Evolutionary conservation across 2,113 vertebrate genomes (phyloP).

Genomic region (Fregata magnificens): DNA sequence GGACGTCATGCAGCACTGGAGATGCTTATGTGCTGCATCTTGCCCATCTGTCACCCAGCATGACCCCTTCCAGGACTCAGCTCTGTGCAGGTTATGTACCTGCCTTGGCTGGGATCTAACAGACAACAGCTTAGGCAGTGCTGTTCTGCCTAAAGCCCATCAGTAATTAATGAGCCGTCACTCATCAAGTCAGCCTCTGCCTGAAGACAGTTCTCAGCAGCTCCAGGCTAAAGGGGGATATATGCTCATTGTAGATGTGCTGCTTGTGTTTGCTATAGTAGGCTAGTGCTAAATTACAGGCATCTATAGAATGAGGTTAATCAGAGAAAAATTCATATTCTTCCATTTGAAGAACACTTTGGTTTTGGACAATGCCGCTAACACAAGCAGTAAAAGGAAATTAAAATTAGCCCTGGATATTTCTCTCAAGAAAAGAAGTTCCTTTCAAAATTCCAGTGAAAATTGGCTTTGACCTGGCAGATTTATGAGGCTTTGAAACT

Average conservation of each 20-base stretch:
- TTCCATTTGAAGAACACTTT: neutral
- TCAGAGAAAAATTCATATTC: neutral
- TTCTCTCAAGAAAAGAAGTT: constrained; percentile 11
- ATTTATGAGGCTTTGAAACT: constrained; percentile 60
- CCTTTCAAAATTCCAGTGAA: constrained; percentile 43
- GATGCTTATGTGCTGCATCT: neutral
- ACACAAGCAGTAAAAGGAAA: neutral
- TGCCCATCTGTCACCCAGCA: neutral
- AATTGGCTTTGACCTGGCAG: constrained; percentile 49
- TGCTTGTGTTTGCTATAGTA: neutral
- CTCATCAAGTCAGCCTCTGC: neutral
- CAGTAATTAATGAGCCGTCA: neutral
- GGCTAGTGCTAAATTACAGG: neutral
- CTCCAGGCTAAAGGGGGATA: neutral
- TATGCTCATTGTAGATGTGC: neutral
- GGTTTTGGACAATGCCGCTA: neutral
- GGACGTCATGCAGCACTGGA: neutral
- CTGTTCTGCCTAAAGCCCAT: neutral
- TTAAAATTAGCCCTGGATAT: neutral
- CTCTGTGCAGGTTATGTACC: neutral
- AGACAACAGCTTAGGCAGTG: neutral
- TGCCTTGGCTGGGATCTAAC: neutral
- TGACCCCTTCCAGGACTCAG: neutral
- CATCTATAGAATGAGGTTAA: neutral
- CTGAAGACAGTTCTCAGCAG: neutral